Evolutionary conservation across 1,140 invertebrate species (phyloP), one percentile per base, ranked within the genome.

Genomic region (Tetragonula clypearis): DNA sequence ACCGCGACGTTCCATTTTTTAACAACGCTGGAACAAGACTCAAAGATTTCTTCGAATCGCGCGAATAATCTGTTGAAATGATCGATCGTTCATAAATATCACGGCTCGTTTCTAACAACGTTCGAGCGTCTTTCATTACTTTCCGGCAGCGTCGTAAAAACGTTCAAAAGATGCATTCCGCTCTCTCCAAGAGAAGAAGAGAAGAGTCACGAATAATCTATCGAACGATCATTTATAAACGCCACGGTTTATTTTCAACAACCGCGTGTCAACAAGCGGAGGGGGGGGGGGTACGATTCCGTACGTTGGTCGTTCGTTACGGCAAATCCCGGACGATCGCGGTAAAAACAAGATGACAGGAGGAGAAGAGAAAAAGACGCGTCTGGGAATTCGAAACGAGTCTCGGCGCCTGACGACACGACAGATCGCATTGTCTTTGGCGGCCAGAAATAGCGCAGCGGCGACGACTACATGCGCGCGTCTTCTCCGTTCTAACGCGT

Each of bases 381-480:
- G 82, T 87, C 86, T 82, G 69, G 69, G 72, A 83, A 86, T 89
- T 72, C 73, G 85, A 84, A 86, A 79, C 72, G 79, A 66, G 62
- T 58, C 68, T 35, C 66, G 81, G 53, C 80, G 62, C 74, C 78
- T 79, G 58, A 84, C 86, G 77, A 81, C 81, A 75, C 49, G 83
- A 71, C 79, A 49, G 21, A 83, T 88, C 84, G 88, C 86, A 89
- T 89, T 89, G 87, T 89, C 88, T 75, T 85, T 68, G 76, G 71
- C 30, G 35, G 41, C 79, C 79, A 72, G 62, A 53, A 89, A 89
- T 89, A 85, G 77, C 78, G 15, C 21, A n/a, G 55, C 75, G 76
- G 56, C 68, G 26, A 58, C 9, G 41, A 9, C 41, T 49, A 49
- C 41, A 17, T 55, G 5, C 58, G 21, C 17, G 35, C 8, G 35